These are phyloP conservation scores for Diarsia rubi DNA, from an alignment of 2,888 invertebrate genomes.

Conservation along the genomic window DNA sequence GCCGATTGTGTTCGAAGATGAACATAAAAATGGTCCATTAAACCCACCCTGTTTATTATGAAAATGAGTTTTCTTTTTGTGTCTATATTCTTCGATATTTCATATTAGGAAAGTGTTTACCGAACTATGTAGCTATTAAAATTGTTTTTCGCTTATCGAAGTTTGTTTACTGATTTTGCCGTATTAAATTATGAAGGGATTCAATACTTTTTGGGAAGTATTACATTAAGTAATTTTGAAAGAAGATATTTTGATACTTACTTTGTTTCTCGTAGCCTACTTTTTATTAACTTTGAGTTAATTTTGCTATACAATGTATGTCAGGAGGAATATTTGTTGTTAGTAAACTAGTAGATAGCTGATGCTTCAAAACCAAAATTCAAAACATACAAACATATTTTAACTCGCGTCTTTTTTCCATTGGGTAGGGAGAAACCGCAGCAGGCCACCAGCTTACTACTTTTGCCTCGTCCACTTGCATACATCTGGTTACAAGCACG, in stretches of 20 bases:
- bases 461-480: no score
- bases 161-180: constrained; percentile 35
- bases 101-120: constrained; percentile 41
- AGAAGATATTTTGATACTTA: constrained; percentile 25
- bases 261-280: background rate
- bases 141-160: constrained; percentile 52
- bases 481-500: no score
- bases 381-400: no score
- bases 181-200: constrained; percentile 27
- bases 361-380: background rate
- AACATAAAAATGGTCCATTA: background rate
- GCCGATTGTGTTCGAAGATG: background rate
- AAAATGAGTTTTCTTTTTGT: constrained; percentile 37
- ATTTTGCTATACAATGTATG: background rate
- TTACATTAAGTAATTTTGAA: constrained; percentile 3
- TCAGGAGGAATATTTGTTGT: background rate
- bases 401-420: no score
- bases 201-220: constrained; percentile 34
- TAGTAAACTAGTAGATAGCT: no score
- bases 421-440: no score
- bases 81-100: constrained; percentile 25
- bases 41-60: constrained; percentile 6
- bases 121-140: constrained; percentile 47
- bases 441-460: no score
- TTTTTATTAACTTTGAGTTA: constrained; percentile 18